These are phyloP conservation scores for Xylocampa areola DNA, from an alignment of 2,888 invertebrate genomes.

Conservation along the genomic window DNA sequence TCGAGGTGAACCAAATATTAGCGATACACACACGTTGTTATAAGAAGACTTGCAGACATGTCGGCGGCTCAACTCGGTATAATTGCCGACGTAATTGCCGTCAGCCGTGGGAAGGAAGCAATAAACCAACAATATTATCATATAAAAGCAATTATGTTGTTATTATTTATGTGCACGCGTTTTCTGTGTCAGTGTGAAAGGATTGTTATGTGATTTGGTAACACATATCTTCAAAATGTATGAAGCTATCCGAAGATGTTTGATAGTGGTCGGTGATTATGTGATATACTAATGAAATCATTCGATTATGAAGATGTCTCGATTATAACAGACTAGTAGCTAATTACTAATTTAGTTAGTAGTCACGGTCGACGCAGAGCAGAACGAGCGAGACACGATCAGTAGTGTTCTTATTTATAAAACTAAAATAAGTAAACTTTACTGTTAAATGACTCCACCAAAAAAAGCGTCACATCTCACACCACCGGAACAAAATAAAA, in stretches of 20 bases:
- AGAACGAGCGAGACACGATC: no score
- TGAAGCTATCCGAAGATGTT: not conserved
- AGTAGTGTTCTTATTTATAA: no score
- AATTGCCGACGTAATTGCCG: slow-evolving; percentile 46
- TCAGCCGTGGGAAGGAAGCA: slow-evolving; percentile 51
- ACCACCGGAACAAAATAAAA: no score
- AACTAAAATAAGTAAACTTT: no score
- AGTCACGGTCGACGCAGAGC: no score
- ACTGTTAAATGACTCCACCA: no score
- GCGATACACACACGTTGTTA: slow-evolving; percentile 37
- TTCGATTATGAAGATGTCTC: no score
- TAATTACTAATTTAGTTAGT: no score
- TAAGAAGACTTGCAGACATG: slow-evolving; percentile 48
- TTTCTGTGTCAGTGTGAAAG: slow-evolving; percentile 20
- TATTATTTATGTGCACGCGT: slow-evolving; percentile 43
- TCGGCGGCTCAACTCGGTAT: slow-evolving; percentile 36
- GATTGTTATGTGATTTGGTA: slow-evolving; percentile 23
- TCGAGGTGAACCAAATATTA: slow-evolving; percentile 26
- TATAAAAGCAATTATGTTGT: slow-evolving; percentile 54
- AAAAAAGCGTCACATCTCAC: no score
- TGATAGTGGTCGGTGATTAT: no score
- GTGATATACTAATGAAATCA: no score
- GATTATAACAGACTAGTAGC: no score
- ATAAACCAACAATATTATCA: slow-evolving; percentile 62
- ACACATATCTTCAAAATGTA: not conserved